These are phyloP conservation scores for Petroica traversi DNA, from an alignment of 2,113 vertebrate genomes.

Conservation along the genomic window DNA sequence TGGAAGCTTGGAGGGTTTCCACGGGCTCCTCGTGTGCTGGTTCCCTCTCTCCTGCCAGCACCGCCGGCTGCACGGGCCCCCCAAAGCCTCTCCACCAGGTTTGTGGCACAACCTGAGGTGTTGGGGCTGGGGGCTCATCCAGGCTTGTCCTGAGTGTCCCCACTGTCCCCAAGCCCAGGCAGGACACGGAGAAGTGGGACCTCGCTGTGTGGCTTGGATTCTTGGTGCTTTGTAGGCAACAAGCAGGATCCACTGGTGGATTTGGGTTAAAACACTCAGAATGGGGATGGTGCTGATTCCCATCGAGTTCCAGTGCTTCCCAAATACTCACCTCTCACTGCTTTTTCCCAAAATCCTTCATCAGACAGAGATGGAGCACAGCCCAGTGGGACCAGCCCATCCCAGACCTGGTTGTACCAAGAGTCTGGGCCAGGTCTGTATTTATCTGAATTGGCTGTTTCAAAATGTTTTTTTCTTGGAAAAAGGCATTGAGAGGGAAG, in stretches of 20 bases:
- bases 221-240: background rate
- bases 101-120: background rate
- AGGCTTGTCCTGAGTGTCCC: background rate
- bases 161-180: background rate
- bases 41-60: background rate
- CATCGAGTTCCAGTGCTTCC: background rate
- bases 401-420: fast-evolving
- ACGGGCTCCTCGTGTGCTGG: background rate
- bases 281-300: background rate
- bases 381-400: background rate
- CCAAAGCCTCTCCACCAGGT: background rate
- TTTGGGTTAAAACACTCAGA: background rate
- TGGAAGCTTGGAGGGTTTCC: conserved; percentile 23
- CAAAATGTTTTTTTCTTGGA: background rate
- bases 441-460: background rate
- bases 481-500: background rate
- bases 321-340: background rate
- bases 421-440: background rate
- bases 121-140: background rate
- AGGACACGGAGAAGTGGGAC: background rate
- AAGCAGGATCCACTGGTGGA: background rate
- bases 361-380: background rate
- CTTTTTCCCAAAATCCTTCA: background rate
- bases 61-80: fast-evolving
- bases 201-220: background rate